phyloP scores from a whole-genome alignment of 2,797 vertebrate genomes.

The Poecilia picta region DNA sequence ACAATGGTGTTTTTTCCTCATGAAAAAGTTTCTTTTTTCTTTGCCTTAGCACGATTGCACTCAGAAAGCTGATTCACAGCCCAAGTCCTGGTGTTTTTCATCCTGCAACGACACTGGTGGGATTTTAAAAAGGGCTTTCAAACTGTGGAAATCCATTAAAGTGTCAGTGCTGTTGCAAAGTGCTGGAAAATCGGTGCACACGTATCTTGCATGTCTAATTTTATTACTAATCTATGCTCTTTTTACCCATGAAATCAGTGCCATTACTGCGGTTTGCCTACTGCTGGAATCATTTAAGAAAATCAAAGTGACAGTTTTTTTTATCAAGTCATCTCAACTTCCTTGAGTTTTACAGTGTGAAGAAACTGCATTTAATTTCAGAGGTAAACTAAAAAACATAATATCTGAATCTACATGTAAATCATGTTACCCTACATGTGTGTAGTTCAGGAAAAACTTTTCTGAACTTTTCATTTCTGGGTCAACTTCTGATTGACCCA shows the following conservation, averaged over 20 bases:
- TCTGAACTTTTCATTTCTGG: too few relatives aligned
- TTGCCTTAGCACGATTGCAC: conserved; percentile 24
- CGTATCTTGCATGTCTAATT: conserved; percentile 45
- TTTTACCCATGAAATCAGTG: conserved; percentile 35
- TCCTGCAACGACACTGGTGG: conserved; percentile 2
- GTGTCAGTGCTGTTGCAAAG: conserved; percentile 44
- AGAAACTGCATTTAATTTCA: neutral
- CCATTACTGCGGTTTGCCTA: neutral
- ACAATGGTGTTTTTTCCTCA: conserved; percentile 25
- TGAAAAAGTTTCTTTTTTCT: conserved; percentile 10
- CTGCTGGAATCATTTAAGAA: conserved; percentile 25
- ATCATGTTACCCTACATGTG: neutral
- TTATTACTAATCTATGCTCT: conserved; percentile 42
- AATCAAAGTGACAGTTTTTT: conserved; percentile 18
- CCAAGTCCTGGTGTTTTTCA: neutral
- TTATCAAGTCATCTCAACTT: conserved; percentile 16
- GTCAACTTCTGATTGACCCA: neutral
- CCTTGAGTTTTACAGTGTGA: neutral
- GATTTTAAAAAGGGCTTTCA: conserved; percentile 42
- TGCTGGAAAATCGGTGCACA: conserved; percentile 9
- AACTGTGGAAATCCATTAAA: conserved; percentile 70
- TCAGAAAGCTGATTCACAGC: conserved; percentile 33
- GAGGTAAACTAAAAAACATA: neutral
- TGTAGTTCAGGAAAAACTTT: neutral
- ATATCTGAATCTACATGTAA: neutral